Percentiles rank a stretch among this genome's conserved stretches.
Conservation (phyloP, 2,888 invertebrate species). For the Thymelicus sylvestris region DNA sequence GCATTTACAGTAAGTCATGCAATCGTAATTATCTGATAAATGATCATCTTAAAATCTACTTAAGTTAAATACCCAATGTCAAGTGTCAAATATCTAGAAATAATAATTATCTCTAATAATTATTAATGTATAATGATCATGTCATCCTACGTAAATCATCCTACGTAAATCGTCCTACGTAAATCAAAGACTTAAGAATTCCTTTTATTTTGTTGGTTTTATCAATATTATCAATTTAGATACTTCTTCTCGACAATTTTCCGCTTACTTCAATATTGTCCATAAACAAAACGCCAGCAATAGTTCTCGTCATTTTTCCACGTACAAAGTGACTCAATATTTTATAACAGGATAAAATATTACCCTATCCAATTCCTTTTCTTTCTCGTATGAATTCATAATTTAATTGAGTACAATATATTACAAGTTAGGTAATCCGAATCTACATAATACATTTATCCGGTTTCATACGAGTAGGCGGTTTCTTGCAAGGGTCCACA, state of each 20-base stretch:
- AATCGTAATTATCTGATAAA: too few relatives aligned
- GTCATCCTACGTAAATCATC: too few relatives aligned
- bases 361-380: conserved; percentile 34
- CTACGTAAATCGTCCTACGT: too few relatives aligned
- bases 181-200: background rate
- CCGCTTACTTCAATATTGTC: background rate
- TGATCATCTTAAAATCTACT: too few relatives aligned
- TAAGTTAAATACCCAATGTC: too few relatives aligned
- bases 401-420: conserved; percentile 38
- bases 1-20: too few relatives aligned
- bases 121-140: too few relatives aligned
- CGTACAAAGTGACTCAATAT: conserved; percentile 26
- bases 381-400: conserved; percentile 37
- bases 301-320: conserved; percentile 17
- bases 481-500: conserved; percentile 75
- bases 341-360: conserved; percentile 25
- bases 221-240: background rate
- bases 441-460: conserved; percentile 60
- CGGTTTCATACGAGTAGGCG: conserved; percentile 71
- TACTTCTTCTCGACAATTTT: background rate
- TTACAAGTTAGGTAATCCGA: conserved; percentile 38
- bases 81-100: too few relatives aligned
- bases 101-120: too few relatives aligned
- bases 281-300: background rate
- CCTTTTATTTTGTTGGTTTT: background rate